phyloP scores from a whole-genome alignment of 2,113 vertebrate genomes.

The Anas platyrhynchos region DNA sequence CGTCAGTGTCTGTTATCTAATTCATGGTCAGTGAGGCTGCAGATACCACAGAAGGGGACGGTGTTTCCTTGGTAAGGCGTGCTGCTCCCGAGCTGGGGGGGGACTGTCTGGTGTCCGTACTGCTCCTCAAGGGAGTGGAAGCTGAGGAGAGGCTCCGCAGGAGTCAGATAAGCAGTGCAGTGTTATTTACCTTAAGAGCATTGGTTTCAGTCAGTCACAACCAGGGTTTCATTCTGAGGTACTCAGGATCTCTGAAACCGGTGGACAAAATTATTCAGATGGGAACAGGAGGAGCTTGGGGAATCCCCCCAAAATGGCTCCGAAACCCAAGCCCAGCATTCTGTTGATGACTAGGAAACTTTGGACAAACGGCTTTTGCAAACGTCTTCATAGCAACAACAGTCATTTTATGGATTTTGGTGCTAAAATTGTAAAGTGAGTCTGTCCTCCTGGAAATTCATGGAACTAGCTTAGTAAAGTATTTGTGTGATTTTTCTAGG shows the following conservation, averaged over 20 bases:
- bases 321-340: neutral
- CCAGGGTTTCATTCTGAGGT: neutral
- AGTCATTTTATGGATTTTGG: neutral
- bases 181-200: neutral
- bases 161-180: neutral
- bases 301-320: neutral
- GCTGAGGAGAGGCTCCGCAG: neutral
- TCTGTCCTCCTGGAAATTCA: neutral
- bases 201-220: neutral
- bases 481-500: neutral
- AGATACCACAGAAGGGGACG: neutral
- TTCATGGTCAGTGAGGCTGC: neutral
- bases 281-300: neutral
- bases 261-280: neutral
- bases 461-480: neutral
- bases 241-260: neutral
- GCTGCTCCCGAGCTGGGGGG: neutral
- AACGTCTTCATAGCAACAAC: neutral
- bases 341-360: neutral
- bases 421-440: neutral
- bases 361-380: neutral
- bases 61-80: neutral
- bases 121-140: neutral
- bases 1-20: neutral
- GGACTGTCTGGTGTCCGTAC: neutral